These are phyloP conservation scores for Hydrolagus affinis DNA, from an alignment of 2,113 vertebrate genomes.

Conservation along the genomic window DNA sequence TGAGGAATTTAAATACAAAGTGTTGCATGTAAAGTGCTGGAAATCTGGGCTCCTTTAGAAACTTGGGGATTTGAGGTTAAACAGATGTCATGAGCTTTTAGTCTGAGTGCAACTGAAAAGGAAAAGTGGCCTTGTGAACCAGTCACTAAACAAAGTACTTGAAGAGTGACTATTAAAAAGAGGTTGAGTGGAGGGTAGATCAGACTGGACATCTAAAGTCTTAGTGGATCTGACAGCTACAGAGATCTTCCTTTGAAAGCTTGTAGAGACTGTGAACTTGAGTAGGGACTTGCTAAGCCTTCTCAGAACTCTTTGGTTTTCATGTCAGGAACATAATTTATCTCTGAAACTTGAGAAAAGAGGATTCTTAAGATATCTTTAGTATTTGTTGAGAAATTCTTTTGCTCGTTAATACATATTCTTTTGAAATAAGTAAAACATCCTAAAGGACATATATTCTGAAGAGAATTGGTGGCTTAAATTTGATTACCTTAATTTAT, in stretches of 20 bases:
- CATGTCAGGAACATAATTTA: conserved; percentile 4
- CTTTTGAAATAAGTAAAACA: conserved; percentile 17
- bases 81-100: conserved; percentile 3
- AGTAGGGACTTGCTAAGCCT: conserved; percentile 24
- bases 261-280: conserved; percentile 18
- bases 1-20: neutral
- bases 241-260: conserved; percentile 21
- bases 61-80: conserved; percentile 12
- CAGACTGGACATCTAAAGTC: conserved; percentile 26
- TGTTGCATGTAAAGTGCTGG: neutral
- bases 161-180: conserved; percentile 19
- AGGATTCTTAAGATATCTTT: conserved; percentile 24
- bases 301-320: conserved; percentile 24
- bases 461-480: conserved; percentile 26
- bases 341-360: conserved; percentile 30
- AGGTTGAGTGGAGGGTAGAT: conserved; percentile 29
- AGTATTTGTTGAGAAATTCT: conserved; percentile 18
- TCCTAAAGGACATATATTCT: neutral
- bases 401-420: conserved; percentile 22
- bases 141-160: conserved; percentile 27
- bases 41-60: conserved; percentile 4
- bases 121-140: conserved; percentile 5
- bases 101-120: conserved; percentile 8
- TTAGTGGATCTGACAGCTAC: conserved; percentile 15
- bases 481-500: conserved; percentile 8